Percentiles rank a stretch among this genome's conserved stretches.
Conservation (phyloP, 2,888 invertebrate genomes). For the Dioctria linearis region DNA sequence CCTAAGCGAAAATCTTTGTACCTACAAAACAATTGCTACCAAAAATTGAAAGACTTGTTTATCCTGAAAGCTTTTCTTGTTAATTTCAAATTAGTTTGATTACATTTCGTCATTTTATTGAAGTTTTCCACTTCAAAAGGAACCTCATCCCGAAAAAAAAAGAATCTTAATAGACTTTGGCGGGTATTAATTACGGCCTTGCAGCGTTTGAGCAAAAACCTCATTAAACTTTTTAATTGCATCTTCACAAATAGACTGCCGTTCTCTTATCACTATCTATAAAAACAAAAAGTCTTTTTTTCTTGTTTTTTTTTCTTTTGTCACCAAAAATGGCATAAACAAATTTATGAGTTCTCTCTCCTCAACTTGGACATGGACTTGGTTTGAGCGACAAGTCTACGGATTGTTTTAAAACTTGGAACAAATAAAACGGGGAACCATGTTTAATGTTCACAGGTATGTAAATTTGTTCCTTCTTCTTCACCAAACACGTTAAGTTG, state of each 20-base stretch:
- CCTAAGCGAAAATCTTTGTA: not conserved
- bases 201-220: conserved; percentile 31
- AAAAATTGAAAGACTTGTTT: conserved; percentile 1
- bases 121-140: conserved; percentile 21
- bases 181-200: conserved; percentile 41
- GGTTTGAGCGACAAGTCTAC: conserved; percentile 1
- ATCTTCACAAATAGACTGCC: conserved; percentile 27
- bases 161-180: not conserved
- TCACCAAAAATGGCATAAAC: conserved; percentile 5
- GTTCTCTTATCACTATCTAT: conserved; percentile 27
- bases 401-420: conserved; percentile 21
- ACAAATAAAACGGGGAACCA: conserved; percentile 14
- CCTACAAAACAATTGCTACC: not conserved
- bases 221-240: conserved; percentile 50
- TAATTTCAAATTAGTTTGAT: conserved; percentile 38
- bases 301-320: not conserved
- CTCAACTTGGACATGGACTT: not conserved
- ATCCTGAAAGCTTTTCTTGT: conserved; percentile 1
- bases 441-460: not conserved
- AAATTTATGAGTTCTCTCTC: conserved; percentile 37
- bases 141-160: conserved; percentile 1
- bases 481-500: not conserved
- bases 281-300: not conserved
- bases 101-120: conserved; percentile 29
- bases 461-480: conserved; percentile 10